Conservation (phyloP, 2,888 invertebrate species). For the Adela reaumurella region DNA sequence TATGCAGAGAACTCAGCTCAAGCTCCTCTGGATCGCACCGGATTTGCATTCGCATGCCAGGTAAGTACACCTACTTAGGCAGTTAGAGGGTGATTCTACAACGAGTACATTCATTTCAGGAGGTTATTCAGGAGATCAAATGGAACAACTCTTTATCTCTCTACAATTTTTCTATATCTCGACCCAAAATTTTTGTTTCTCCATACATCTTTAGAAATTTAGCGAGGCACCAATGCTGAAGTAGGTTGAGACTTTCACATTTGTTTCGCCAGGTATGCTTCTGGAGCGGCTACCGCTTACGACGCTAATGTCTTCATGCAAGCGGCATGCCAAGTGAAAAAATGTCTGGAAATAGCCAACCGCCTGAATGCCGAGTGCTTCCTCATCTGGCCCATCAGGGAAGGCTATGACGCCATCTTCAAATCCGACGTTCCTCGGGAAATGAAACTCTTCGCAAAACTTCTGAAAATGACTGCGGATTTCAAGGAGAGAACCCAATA, state of each 20-base stretch:
- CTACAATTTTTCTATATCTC: no score
- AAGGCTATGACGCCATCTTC: slow-evolving; percentile 56
- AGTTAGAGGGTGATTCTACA: no score
- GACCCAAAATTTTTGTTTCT: no score
- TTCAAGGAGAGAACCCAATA: slow-evolving; percentile 62
- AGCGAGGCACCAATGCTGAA: no score
- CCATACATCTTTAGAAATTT: no score
- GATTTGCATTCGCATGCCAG: slow-evolving; percentile 59
- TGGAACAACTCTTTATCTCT: no score
- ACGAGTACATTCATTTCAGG: no score
- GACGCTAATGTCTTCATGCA: slow-evolving; percentile 56
- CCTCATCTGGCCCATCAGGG: slow-evolving; percentile 58
- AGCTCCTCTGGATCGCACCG: slow-evolving; percentile 61
- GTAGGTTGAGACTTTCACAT: no score
- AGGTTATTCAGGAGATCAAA: no score
- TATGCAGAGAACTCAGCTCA: slow-evolving; percentile 52
- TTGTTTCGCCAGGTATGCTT: slow-evolving; percentile 56
- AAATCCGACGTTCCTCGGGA: slow-evolving; percentile 59
- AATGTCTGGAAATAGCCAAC: slow-evolving; percentile 59
- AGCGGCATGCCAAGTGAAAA: slow-evolving; percentile 60
- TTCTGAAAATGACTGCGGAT: slow-evolving; percentile 60
- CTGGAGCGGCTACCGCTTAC: slow-evolving; percentile 59
- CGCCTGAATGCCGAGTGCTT: slow-evolving; percentile 60
- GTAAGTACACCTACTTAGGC: slow-evolving; percentile 32
- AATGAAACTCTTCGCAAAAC: slow-evolving; percentile 57